Evolutionary conservation across 2,113 vertebrate genomes (phyloP).

Genomic region (Phoxinus phoxinus): DNA sequence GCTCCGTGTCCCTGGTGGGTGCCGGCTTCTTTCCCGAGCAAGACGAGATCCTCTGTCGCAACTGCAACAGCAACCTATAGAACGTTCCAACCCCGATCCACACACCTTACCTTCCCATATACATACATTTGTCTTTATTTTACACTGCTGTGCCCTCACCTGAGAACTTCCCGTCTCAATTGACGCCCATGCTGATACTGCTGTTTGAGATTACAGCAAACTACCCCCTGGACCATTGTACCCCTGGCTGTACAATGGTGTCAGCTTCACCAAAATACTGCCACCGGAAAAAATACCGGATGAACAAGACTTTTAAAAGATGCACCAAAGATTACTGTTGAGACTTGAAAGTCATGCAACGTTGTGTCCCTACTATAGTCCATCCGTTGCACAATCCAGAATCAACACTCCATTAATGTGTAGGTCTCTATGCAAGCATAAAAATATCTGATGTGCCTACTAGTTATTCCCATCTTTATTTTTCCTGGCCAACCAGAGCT

Average conservation of each 20-base stretch:
- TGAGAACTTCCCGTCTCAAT: background rate
- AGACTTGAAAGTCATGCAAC: background rate
- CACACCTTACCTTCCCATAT: conserved; percentile 47
- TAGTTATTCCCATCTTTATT: conserved; percentile 31
- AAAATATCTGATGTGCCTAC: background rate
- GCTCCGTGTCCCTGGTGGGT: conserved; percentile 90
- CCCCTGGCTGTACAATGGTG: too few relatives aligned
- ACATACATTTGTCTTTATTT: conserved; percentile 52
- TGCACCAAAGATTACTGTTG: conserved; percentile 7
- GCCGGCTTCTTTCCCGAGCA: conserved; percentile 92
- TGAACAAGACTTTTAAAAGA: background rate
- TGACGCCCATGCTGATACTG: conserved; percentile 28
- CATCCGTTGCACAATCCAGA: background rate
- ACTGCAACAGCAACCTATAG: conserved; percentile 91
- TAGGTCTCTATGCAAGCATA: background rate
- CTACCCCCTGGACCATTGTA: too few relatives aligned
- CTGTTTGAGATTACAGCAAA: conserved; percentile 30
- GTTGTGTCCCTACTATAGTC: background rate
- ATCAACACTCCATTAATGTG: background rate
- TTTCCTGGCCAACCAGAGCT: conserved; percentile 15
- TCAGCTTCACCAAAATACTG: conserved; percentile 1
- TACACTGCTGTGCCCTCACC: conserved; percentile 22
- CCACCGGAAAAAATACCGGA: background rate
- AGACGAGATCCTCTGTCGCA: conserved; percentile 89
- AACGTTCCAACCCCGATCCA: conserved; percentile 24